Base-by-base conservation (phyloP, 2,888 invertebrate genomes). In the Smittia sp. region DNA sequence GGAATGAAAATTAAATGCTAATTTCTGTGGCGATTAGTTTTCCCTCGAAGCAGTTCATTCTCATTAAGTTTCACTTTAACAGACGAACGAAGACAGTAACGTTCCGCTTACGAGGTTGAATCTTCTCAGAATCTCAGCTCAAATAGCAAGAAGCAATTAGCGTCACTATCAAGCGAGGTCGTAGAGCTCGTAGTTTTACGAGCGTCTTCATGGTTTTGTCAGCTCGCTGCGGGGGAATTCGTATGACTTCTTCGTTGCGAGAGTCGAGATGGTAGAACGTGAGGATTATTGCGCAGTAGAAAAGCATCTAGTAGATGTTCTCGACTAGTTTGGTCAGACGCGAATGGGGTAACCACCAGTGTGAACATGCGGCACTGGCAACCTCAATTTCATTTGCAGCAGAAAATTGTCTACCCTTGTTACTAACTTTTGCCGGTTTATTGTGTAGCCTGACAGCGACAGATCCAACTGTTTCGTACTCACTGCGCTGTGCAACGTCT, bases 21-120 rank as follows among this genome's bases (percentile, higher is more conserved):
- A 65, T 65, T 65, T 65, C 32, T 32, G n/a, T 65, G 18, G 38
- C 32, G 65, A 32, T 65, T 65, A 65, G 65, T 32, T 22, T 9
- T 65, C 38, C 15, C 32, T 1, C 15, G 15, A 32, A 20, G 65
- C 65, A 65, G 38, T 65, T 38, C 38, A 65, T 65, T 65, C 27
- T 13, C 63, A 63, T 63, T 63, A 63, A 24, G 13, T 63, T 63
- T 63, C 63, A 63, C 63, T 63, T 20, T 18, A 18, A 18, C 9
- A 58, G 58, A 18, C 18, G 18, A 18, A 9, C 22, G 46, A 46
- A 46, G 46, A 58, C 24, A 24, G 9, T 63, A 25, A 2, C 24
- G 27, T 3, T 63, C 22, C 20, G 22, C 63, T 1, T 1, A 6
- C 25, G 6, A 46, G 4, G 2, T 7, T 63, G 32, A 27, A 24